Percentiles rank a stretch among this genome's conserved stretches.
Conservation (phyloP, 2,113 vertebrate species). For the Pygoscelis antarcticus region DNA sequence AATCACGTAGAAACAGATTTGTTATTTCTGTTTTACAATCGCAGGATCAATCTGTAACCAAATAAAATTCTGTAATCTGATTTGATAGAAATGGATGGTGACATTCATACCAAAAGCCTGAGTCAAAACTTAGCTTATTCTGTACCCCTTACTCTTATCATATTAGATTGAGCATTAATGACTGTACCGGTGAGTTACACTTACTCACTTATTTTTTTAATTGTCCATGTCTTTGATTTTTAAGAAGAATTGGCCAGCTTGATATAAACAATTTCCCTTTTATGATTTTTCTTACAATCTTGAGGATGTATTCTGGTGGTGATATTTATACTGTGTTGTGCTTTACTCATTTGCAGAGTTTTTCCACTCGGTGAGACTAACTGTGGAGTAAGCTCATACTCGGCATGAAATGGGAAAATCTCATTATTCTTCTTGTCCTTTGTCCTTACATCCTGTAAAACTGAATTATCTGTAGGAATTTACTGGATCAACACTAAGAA, state of each 20-base stretch:
- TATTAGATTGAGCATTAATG: neutral
- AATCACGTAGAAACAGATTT: conserved; percentile 7
- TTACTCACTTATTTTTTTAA: neutral
- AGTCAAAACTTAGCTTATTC: neutral
- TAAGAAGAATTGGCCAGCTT: neutral
- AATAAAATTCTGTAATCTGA: neutral
- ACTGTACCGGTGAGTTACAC: neutral
- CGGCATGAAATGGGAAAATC: neutral
- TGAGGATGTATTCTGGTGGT: neutral
- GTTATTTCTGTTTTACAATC: conserved; percentile 17
- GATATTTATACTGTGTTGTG: neutral
- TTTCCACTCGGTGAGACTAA: fast-evolving
- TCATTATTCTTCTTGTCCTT: neutral
- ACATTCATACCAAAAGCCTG: conserved; percentile 28
- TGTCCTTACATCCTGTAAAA: neutral
- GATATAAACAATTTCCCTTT: neutral
- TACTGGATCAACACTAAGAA: neutral
- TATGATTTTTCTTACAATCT: neutral
- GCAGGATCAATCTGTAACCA: conserved; percentile 7
- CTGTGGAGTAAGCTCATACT: neutral
- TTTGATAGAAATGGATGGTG: neutral
- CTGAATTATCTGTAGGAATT: neutral
- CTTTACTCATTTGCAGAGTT: neutral
- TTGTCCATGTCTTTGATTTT: neutral
- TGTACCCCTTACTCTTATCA: neutral